These are phyloP conservation scores for Lissonota sp. DNA, from an alignment of 2,888 invertebrate species.

Conservation along the genomic window DNA sequence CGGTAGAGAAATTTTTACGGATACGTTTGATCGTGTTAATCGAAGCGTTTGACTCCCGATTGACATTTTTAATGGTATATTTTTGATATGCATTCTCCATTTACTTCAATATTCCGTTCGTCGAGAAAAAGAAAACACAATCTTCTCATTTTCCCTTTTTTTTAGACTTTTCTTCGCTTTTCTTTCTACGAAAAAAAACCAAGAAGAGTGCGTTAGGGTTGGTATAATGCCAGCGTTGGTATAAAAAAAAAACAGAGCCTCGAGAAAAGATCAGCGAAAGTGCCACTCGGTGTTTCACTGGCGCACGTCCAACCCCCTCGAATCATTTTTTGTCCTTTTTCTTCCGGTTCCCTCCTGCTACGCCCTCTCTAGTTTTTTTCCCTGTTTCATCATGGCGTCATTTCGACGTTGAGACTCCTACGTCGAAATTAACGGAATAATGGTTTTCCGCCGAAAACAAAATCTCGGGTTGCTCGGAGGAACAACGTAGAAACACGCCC, in stretches of 20 bases:
- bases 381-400: not conserved
- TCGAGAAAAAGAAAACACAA: too few species aligned
- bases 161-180: constrained; percentile 8
- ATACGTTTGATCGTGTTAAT: too few species aligned
- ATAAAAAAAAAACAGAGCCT: constrained; percentile 5
- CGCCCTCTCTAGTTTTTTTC: constrained; percentile 6
- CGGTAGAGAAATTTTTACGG: too few species aligned
- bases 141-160: not conserved
- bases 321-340: constrained; percentile 47
- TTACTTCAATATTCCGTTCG: too few species aligned
- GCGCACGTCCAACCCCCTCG: constrained; percentile 63
- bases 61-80: too few species aligned
- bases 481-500: constrained; percentile 4
- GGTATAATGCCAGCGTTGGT: constrained; percentile 50
- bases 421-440: constrained; percentile 70
- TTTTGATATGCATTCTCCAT: too few species aligned
- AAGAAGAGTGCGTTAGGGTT: constrained; percentile 41
- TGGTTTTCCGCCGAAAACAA: constrained; percentile 72
- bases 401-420: not conserved
- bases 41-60: too few species aligned
- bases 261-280: constrained; percentile 54
- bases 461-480: constrained; percentile 70
- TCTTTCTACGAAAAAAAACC: constrained; percentile 4
- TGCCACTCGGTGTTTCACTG: constrained; percentile 64
- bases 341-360: constrained; percentile 1